Evolutionary conservation across 2,113 vertebrate genomes (phyloP), one percentile per base, ranked within the genome.

Genomic region (Ictalurus furcatus): DNA sequence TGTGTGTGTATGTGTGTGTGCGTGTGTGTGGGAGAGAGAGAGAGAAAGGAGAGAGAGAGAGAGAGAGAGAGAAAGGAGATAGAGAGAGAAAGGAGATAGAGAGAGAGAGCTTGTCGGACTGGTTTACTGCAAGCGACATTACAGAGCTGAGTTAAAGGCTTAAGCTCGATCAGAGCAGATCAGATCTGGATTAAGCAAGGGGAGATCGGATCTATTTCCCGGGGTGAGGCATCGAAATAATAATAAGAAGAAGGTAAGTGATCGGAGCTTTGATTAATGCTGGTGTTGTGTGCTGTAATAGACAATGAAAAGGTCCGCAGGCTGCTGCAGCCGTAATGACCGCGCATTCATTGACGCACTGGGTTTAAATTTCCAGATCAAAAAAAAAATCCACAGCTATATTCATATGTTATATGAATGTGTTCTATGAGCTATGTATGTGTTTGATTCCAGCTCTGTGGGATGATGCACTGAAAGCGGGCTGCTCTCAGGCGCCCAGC

Each of bases 391-490:
- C 11, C 81, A 61, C 30, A 1, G 16, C 25, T 81, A 19, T 7
- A 81, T 58, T 59, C 54, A 83, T 30, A 4, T 40, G 37, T 40
- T 40, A 40, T 40, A 40, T 40, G 37, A 40, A 40, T 4, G 37
- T 61, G 81, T 61, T 61, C 30, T 40, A 40, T 40, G 37, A 40
- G 37, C 37, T 40, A 40, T 40, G 2, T 34, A 6, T 89, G 83
- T 91, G 90, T 79, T 87, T 44, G 54, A 93, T 92, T 90, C 6
- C 88, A 88, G 88, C 11, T 85, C 89, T 73, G 91, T 90, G 44
- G 81, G 91, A 95, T 91, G 94, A 92, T 94, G 94, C 95, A 91
- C 91, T 95, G 94, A 95, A 92, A 87, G 92, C 89, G 85, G 30
- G 87, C 73, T 91, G 85, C 88, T 90, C 88, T 89, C 93, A 91